Conservation (phyloP, 1,140 invertebrate species). For the Eumaeus atala region DNA sequence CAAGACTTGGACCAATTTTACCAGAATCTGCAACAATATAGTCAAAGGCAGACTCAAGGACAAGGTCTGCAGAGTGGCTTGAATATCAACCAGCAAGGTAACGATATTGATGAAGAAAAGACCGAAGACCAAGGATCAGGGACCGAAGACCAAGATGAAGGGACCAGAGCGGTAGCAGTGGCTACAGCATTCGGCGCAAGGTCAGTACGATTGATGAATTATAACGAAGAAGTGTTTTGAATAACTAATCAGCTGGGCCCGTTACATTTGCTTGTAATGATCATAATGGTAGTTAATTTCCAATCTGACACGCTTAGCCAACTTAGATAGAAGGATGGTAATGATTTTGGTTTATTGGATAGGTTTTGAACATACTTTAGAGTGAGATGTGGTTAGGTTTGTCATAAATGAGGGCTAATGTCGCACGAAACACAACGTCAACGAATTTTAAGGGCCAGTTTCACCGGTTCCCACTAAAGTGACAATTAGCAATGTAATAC, state of each 20-base stretch:
- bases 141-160: constrained; percentile 39
- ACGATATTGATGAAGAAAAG: constrained; percentile 48
- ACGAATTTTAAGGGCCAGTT: no score
- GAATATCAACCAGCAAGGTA: constrained; percentile 53
- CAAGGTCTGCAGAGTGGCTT: constrained; percentile 58
- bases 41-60: constrained; percentile 30
- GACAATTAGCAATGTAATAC: no score
- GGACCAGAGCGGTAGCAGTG: constrained; percentile 41
- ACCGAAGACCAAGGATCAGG: constrained; percentile 31
- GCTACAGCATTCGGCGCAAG: constrained; percentile 62
- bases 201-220: constrained; percentile 36
- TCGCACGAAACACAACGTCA: no score
- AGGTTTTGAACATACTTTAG: no score
- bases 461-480: no score
- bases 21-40: constrained; percentile 32
- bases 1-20: constrained; percentile 31
- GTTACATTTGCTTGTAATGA: no score
- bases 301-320: background rate
- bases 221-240: constrained; percentile 25
- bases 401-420: no score
- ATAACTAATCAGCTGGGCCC: constrained; percentile 18
- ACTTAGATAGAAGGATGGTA: no score
- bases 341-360: no score
- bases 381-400: no score
- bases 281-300: background rate